Base-by-base conservation (phyloP, 2,888 invertebrate species). In the Parascotia fuliginaria region DNA sequence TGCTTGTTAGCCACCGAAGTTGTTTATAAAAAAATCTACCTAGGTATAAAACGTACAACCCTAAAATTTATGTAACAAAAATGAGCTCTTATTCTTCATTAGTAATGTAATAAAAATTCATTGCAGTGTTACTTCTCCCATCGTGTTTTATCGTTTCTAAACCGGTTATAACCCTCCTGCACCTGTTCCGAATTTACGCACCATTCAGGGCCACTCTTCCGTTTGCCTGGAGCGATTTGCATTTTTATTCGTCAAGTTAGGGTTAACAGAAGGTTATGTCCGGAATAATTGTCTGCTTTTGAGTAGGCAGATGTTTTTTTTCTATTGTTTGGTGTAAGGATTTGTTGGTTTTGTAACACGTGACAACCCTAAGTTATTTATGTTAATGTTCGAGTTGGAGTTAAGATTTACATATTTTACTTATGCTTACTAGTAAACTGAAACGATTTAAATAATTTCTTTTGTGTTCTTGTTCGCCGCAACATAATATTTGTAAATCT, bases 131-230 rank as follows among this genome's bases (percentile, higher is more conserved):
- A 54, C 59, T 49, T 52, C 55, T 53, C 54, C 53, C 57, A 46
- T 65, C 65, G 39, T 65, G 52, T 65, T 65, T 67, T 64, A 68
- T 65, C 53, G 61, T 53, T 53, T 34, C 37, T 12, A 70, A 79
- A 83, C 82, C 73, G 77, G 82, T 81, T 79, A 62, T 56, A 59
- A 74, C 77, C 77, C 81, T 78, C 65, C 64, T 51, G 58, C 89
- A 90, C 90, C 89, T 90, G 90, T 85, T 84, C 71, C 73, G 57
- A 81, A 85, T 85, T 81, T 80, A 80, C 77, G 61, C 68, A 65
- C 79, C 68, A 87, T 89, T 87, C 84, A 75, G 72, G 81, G 69
- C 75, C 81, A 79, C 73, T 89, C 87, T 89, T 87, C 87, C 87
- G 87, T 71, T 73, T 73, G 74, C 69, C 69, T 55, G 65, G 65